Evolutionary conservation across 2,888 invertebrate genomes (phyloP), one percentile per base, ranked within the genome.

Genomic region (Lycocerus yunnanus): DNA sequence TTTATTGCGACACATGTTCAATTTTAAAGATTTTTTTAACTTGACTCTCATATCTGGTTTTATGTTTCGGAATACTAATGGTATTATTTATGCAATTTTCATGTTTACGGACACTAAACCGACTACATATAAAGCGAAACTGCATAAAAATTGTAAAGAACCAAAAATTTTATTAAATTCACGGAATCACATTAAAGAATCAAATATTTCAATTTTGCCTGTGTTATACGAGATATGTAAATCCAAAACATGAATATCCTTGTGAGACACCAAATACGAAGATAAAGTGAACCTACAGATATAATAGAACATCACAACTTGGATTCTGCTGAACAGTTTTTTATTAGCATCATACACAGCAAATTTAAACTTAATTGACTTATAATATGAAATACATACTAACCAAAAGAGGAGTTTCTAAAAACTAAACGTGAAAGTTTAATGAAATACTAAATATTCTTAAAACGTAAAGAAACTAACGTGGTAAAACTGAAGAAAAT

Each of bases 171-270:
- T 43, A 43, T 43, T 43, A 43, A 43, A 43, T n/a, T 43, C 43
- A n/a, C n/a, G 2, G 43, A 43, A 15, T 59, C 66, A 67, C 68
- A 72, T 72, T 72, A 72, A 72, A 72, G 60, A 68, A 72, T 72
- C 72, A 72, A 72, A 72, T 59, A 66, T 72, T 72, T 72, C 66
- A 72, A 72, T 72, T 68, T 72, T 72, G 66, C 60, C 72, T 20
- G 72, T 60, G 21, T 61, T 63, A 15, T 66, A 16, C 21, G 58
- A 27, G 67, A 72, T 72, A 66, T 68, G 72, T 70, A 70, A 70
- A 70, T 70, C 21, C 27, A 63, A 70, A 70, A 70, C 69, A 70
- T 15, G 69, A 70, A 70, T 63, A 68, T 66, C 68, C 67, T 68
- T 60, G 65, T 16, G 72, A 14, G 27, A 65, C 68, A 67, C 58